These are phyloP conservation scores for Teinopalpus imperialis DNA, from an alignment of 2,888 invertebrate species.

Conservation along the genomic window DNA sequence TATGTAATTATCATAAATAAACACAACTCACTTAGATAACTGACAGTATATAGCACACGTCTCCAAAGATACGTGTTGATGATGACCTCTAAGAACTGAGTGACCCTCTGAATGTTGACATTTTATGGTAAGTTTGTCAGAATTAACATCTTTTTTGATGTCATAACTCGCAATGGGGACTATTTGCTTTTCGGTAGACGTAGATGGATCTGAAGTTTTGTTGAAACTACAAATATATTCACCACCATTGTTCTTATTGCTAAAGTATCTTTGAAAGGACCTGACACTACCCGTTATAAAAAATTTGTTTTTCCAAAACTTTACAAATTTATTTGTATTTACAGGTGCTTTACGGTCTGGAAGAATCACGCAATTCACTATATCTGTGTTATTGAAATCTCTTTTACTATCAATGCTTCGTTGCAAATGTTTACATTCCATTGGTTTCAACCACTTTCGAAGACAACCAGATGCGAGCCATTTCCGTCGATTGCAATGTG, in stretches of 20 bases:
- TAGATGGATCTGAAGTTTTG: slow-evolving; percentile 55
- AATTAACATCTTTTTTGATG: slow-evolving; percentile 50
- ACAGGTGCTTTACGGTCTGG: slow-evolving; percentile 61
- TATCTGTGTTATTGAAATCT: slow-evolving; percentile 65
- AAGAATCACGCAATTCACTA: slow-evolving; percentile 66
- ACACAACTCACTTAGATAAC: slow-evolving; percentile 62
- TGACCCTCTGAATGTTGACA: slow-evolving; percentile 73
- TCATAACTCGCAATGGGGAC: slow-evolving; percentile 43
- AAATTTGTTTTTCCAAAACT: slow-evolving; percentile 75
- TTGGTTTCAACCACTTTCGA: slow-evolving; percentile 74
- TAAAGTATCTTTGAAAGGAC: slow-evolving; percentile 70
- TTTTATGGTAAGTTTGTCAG: slow-evolving; percentile 54
- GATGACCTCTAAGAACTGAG: slow-evolving; percentile 69
- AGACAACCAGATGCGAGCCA: slow-evolving; percentile 74
- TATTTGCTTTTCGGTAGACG: slow-evolving; percentile 53
- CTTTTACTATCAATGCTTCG: slow-evolving; percentile 69
- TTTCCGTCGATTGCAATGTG: slow-evolving; percentile 72
- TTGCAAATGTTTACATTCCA: slow-evolving; percentile 79
- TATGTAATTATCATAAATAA: slow-evolving; percentile 1
- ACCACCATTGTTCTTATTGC: slow-evolving; percentile 55
- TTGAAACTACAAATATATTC: slow-evolving; percentile 58
- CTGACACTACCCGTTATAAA: slow-evolving; percentile 70
- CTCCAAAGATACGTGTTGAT: slow-evolving; percentile 68
- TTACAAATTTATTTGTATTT: slow-evolving; percentile 69
- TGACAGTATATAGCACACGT: slow-evolving; percentile 76